Base-by-base conservation (phyloP, 2,113 vertebrate species). In the Coregonus clupeaformis region DNA sequence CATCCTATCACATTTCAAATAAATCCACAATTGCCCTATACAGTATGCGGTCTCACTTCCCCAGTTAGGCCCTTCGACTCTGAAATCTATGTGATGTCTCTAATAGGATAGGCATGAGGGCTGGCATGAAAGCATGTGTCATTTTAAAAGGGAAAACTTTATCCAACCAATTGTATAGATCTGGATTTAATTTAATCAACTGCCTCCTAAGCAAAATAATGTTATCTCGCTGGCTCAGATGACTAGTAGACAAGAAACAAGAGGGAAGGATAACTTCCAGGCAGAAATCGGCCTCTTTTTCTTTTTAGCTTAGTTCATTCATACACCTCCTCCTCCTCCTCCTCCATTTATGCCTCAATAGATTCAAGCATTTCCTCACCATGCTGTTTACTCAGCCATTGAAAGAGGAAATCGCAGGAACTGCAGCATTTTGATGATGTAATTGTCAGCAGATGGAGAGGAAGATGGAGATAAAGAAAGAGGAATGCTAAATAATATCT, bases 401-500 rank as follows among this genome's bases (percentile, higher is more conserved):
- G 81, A 74, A n/a, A 36, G 68, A 84, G 74, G 64, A 78, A 83
- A 75, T 81, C 84, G 80, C 80, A 87, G 87, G 83, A 88, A 86
- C 72, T 74, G 71, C 52, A 68, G 85, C 77, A 73, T 84, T 89
- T 80, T 80, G 81, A 79, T 91, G 89, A 91, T 89, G 90, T 87
- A 88, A 91, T 87, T 83, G 84, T 83, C 83, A 87, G 89, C 87
- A 89, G 88, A 91, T 85, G 86, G 65, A 1, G 74, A 85, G 88
- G 82, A 88, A 87, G 87, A 91, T 78, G 73, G 80, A 85, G 83
- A 87, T 85, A 88, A 86, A 90, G 82, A 70, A 86, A 81, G 80
- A 88, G 81, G 89, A 91, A 89, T 90, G 87, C 88, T 81, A 90
- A 91, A 89, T 90, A 90, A 85, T 84, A 86, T 89, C 76, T 87